Base-by-base conservation (phyloP, 2,888 invertebrate genomes). In the Capitulum mitella region DNA sequence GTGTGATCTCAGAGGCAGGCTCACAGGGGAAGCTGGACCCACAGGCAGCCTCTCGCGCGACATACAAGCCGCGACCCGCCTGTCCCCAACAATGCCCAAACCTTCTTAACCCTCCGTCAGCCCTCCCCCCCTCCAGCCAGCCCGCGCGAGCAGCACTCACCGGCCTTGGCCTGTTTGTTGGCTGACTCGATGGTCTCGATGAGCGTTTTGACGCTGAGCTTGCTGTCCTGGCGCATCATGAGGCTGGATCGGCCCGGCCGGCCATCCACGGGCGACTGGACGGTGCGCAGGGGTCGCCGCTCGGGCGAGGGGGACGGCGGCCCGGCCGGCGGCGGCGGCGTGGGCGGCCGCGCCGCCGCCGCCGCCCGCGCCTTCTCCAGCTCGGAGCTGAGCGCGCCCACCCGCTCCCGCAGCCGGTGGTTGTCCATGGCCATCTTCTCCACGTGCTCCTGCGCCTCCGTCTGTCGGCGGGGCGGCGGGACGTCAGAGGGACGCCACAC, bases 121-220 rank as follows among this genome's bases (percentile, higher is more conserved):
- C 51, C 54, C 26, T n/a, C 54, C 22, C 54, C 54, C 54, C 22
- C 51, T 3, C 43, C 43, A 12, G 43, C 6, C 43, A 43, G 29
- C 29, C 29, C 22, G 14, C 64, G 16, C 19, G 22, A 0, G 34
- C 70, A 1, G 6, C 70, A 70, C 70, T 37, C 19, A 70, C 70
- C 37, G 10, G 70, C 70, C 40, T 70, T 70, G 37, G 70, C 46
- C 76, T 76, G 43, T 5, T 46, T 84, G 61, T 92, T 92, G 34
- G 91, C 91, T 85, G 92, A 94, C 87, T 97, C 96, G 80, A 97
- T 95, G 83, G 93, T 93, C 85, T 95, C 94, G 81, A 97, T 95
- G 48, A 97, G 87, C 78, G 93, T 93, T 85, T 95, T 95, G 16
- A 97, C 97, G 0, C 95, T 95, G 78, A 95, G 88, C 51, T 93